Base-by-base conservation (phyloP, 2,113 vertebrate genomes). In the Laticauda colubrina region DNA sequence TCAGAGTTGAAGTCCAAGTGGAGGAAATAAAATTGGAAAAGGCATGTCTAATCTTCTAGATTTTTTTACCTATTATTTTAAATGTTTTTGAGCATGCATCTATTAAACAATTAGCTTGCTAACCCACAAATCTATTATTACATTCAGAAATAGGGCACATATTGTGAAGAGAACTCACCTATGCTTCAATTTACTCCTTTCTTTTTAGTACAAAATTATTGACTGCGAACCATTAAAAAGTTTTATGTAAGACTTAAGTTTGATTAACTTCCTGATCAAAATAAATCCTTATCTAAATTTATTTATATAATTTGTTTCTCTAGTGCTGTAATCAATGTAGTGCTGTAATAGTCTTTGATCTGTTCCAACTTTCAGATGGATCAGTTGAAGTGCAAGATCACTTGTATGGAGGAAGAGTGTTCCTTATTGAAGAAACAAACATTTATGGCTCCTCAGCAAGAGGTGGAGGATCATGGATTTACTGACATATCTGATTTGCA, bases 321-420 rank as follows among this genome's bases (percentile, higher is more conserved):
- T 91, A 11, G 14, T n/a, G 3, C 0, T 3, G 8, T 8, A 81
- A 81, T 81, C 18, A 81, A 81, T 43, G 7, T 39, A 43, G 23
- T 85, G 1, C 89, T 48, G 54, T 94, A 53, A 5, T 88, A 53
- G 0, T 29, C 1, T 93, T 93, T 93, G 39, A 34, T 86, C 57
- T 87, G 14, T 45, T 53, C 91, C 43, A 90, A 34, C 1, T 55
- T 93, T 7, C 96, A 99, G 99, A 97, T 99, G n/a, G 98, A 99
- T 87, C 98, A 99, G 95, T 97, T 99, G 12, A 98, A 98, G 92
- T 98, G 97, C 95, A 98, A 98, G 94, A 95, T 98, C 93, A 96
- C 94, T 55, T 94, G 94, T 61, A 97, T 99, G 26, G 98, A 98
- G 87, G 96, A 97, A 85, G 96, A 97, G 34, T 96, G 95, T 0